Conservation (phyloP, 2,113 vertebrate species). For the Tragulus kanchil region DNA sequence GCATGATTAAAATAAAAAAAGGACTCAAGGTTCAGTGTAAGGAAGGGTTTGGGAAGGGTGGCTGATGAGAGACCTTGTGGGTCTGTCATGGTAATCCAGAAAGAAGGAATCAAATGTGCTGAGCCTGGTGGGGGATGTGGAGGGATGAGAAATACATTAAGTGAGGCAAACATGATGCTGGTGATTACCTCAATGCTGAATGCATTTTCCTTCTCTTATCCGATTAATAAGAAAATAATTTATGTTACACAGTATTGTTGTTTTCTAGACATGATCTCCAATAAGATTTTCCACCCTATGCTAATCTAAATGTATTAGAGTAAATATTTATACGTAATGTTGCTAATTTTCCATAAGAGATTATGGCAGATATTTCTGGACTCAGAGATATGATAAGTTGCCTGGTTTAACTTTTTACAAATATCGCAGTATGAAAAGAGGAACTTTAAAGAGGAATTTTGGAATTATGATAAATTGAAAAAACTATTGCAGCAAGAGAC, state of each 20-base stretch:
- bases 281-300: background rate
- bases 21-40: background rate
- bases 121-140: background rate
- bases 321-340: background rate
- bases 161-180: background rate
- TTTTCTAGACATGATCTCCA: background rate
- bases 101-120: background rate
- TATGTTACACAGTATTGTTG: background rate
- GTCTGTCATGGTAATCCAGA: background rate
- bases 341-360: slow-evolving; percentile 42
- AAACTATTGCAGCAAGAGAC: background rate
- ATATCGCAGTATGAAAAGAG: background rate
- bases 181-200: background rate
- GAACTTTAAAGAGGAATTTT: slow-evolving; percentile 45
- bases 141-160: background rate
- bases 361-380: slow-evolving; percentile 45
- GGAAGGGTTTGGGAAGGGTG: background rate
- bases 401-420: slow-evolving; percentile 26
- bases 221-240: background rate
- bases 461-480: background rate
- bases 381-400: background rate
- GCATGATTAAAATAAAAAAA: background rate
- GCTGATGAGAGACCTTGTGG: background rate
- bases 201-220: background rate
- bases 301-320: background rate